Evolutionary conservation across 2,797 vertebrate genomes (phyloP).

Genomic region (Darevskia nairensis): DNA sequence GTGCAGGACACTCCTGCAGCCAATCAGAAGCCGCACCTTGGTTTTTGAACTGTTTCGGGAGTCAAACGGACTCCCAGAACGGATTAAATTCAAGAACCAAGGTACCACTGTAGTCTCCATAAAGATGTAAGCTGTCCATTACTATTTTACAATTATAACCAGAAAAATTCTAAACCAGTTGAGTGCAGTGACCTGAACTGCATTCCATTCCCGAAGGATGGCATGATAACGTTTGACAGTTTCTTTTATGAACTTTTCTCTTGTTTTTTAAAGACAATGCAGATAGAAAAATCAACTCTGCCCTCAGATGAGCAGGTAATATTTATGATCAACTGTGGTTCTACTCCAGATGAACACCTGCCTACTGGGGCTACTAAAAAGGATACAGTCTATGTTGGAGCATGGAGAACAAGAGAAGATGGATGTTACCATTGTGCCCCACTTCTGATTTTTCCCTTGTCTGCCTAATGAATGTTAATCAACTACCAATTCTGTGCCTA

Average conservation of each 20-base stretch:
- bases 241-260: neutral
- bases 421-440: neutral
- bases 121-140: neutral
- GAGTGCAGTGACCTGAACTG: neutral
- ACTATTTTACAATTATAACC: neutral
- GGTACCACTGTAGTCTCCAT: neutral
- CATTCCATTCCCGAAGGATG: neutral
- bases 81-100: no score
- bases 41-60: no score
- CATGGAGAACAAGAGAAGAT: neutral
- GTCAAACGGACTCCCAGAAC: no score
- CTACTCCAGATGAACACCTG: neutral
- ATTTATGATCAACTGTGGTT: slow-evolving; percentile 6
- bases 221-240: neutral
- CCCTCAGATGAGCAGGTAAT: neutral
- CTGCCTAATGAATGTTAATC: no score
- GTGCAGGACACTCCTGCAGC: no score
- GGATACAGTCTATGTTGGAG: neutral
- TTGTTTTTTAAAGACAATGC: no score
- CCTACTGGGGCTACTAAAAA: neutral
- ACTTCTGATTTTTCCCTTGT: neutral
- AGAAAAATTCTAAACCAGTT: neutral
- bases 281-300: neutral
- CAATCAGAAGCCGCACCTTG: no score
- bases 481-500: no score